Conservation (phyloP, 2,797 vertebrate species). For the Muraenolepis orangiensis region DNA sequence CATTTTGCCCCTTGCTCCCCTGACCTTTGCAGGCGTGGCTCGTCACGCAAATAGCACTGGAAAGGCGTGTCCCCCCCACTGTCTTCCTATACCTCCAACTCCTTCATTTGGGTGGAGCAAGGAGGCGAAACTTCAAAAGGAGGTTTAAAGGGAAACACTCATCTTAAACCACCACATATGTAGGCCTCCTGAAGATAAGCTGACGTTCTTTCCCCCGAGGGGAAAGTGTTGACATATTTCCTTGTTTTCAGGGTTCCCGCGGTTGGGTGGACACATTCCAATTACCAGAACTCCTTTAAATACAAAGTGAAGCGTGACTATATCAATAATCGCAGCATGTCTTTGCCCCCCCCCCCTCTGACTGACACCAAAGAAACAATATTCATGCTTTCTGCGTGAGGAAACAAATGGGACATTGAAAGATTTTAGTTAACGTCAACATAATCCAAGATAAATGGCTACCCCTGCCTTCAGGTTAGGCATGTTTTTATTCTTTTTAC, state of each 20-base stretch:
- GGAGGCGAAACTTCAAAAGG: no score
- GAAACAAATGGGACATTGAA: background rate
- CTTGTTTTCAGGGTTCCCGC: background rate
- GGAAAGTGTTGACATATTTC: background rate
- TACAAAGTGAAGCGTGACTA: background rate
- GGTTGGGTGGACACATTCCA: background rate
- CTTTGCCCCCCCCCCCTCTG: slow-evolving; percentile 12
- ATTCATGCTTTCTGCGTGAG: background rate
- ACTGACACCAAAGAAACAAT: background rate
- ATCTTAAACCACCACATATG: no score
- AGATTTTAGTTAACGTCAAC: background rate
- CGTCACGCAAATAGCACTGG: background rate
- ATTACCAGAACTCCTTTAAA: background rate
- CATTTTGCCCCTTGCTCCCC: background rate
- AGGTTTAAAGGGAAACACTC: no score
- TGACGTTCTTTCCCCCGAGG: background rate
- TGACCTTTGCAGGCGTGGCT: background rate
- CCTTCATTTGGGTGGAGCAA: no score
- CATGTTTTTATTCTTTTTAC: background rate
- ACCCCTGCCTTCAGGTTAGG: background rate
- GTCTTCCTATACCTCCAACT: no score
- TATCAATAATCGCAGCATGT: slow-evolving; percentile 21
- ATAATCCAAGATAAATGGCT: background rate
- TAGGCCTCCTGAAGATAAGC: background rate
- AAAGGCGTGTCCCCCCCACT: background rate